Evolutionary conservation across 2,888 invertebrate species (phyloP), one percentile per base, ranked within the genome.

Genomic region (Caenorhabditis virilis): DNA sequence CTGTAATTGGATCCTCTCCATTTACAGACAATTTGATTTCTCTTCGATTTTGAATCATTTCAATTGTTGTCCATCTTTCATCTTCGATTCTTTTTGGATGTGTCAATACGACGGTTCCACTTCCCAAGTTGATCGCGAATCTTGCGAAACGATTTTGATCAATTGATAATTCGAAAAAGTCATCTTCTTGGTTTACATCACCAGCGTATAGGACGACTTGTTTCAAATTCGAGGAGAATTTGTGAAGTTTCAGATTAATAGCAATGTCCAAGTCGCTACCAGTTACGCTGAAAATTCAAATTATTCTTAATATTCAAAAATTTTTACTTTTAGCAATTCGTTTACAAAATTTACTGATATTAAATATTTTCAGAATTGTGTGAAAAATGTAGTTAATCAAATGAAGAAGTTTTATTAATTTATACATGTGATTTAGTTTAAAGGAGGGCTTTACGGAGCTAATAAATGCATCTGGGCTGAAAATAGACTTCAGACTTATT

Each of bases 81-180:
- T 46, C 49, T 5, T 52, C 53, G n/a, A 75, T 59, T 7, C 49
- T 18, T 1, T 51, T 65, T 9, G 69, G 65, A 56, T 76, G 76
- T 9, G 68, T 66, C 27, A 76, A 54, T 2, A 65, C 57, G 23
- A 69, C 51, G 9, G 56, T 50, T 42, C 73, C 76, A 3, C 72
- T 62, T 23, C 76, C 76, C 6, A 76, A 53, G 35, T 76, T 69
- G 35, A 72, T 53, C 18, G 60, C 47, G 33, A 75, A 60, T 22
- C 64, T 43, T 35, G 72, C 52, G 18, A 58, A 52, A n/a, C 52
- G 38, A 18, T 65, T 55, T 0, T 27, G 27, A 41, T 57, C 54
- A 20, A 71, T 43, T 15, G 57, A 47, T 26, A 72, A 54, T 26
- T 68, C 61, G 30, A 72, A 58, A 49, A 66, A 72, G 48, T 72